Conservation (phyloP, 2,797 vertebrate species). For the Myripristis murdjan region DNA sequence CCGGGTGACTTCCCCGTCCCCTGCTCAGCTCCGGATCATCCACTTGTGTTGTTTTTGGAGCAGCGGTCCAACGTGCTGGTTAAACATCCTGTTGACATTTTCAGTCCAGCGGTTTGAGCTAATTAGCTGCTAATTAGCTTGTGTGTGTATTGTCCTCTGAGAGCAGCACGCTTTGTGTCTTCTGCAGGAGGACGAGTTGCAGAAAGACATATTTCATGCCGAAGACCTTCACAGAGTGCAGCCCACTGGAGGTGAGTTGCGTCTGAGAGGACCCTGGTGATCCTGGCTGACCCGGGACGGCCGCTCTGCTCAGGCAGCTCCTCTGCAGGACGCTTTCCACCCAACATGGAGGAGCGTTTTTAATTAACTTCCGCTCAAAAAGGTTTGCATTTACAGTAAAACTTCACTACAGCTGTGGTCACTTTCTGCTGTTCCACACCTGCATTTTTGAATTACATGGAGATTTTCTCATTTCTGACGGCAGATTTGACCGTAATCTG, state of each 20-base stretch:
- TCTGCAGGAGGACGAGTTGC: constrained; percentile 12
- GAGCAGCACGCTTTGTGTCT: constrained; percentile 19
- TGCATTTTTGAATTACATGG: too few species aligned
- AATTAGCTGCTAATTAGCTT: constrained; percentile 65
- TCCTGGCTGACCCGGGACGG: constrained; percentile 27
- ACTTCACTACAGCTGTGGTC: not conserved
- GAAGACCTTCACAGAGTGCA: not conserved
- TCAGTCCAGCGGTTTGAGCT: constrained; percentile 52
- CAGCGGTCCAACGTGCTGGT: constrained; percentile 14
- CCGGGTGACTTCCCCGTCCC: not conserved
- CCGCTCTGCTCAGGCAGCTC: constrained; percentile 4
- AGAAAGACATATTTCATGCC: not conserved
- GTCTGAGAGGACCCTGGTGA: constrained; percentile 39
- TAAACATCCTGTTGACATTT: constrained; percentile 65
- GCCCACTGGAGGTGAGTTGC: constrained; percentile 47
- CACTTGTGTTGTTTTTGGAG: constrained; percentile 32
- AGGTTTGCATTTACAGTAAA: not conserved
- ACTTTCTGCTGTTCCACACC: too few species aligned
- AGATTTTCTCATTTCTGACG: too few species aligned
- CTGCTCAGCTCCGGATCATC: not conserved
- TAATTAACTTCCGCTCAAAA: not conserved
- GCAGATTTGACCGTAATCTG: too few species aligned
- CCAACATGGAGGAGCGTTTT: not conserved
- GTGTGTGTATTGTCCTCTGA: constrained; percentile 45
- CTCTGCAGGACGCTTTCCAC: not conserved